These are phyloP conservation scores for Callyntrura sp. DNA, from an alignment of 2,888 invertebrate genomes.

Conservation along the genomic window DNA sequence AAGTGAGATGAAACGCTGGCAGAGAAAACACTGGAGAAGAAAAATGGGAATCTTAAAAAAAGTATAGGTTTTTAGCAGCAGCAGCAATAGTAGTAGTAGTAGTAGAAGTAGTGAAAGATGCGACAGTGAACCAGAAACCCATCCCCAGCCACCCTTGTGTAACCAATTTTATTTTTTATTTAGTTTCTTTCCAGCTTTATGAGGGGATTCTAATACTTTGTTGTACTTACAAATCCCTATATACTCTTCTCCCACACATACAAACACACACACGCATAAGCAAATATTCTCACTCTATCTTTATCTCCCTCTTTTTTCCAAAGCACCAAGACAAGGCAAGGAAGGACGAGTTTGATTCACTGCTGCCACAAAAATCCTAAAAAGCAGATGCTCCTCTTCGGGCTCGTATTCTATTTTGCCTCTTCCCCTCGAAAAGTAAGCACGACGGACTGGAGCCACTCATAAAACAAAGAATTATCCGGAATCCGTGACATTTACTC, in stretches of 20 bases:
- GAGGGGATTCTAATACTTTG: conserved; percentile 49
- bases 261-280: background rate
- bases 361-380: conserved; percentile 56
- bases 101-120: background rate
- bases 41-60: conserved; percentile 49
- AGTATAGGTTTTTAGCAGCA: conserved; percentile 20
- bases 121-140: conserved; percentile 29
- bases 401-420: background rate
- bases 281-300: background rate
- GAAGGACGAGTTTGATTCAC: conserved; percentile 65
- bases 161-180: conserved; percentile 74
- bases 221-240: conserved; percentile 24
- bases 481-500: conserved; percentile 77
- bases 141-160: conserved; percentile 51
- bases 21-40: conserved; percentile 44
- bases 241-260: conserved; percentile 11
- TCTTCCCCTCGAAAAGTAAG: conserved; percentile 68
- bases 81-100: conserved; percentile 2
- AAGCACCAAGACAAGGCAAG: background rate
- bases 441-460: conserved; percentile 72
- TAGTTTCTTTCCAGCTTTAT: conserved; percentile 58
- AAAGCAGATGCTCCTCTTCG: conserved; percentile 64
- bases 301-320: background rate
- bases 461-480: conserved; percentile 76
- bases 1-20: conserved; percentile 69